Conservation (phyloP, 2,888 invertebrate genomes). For the Megamerina dolium region DNA sequence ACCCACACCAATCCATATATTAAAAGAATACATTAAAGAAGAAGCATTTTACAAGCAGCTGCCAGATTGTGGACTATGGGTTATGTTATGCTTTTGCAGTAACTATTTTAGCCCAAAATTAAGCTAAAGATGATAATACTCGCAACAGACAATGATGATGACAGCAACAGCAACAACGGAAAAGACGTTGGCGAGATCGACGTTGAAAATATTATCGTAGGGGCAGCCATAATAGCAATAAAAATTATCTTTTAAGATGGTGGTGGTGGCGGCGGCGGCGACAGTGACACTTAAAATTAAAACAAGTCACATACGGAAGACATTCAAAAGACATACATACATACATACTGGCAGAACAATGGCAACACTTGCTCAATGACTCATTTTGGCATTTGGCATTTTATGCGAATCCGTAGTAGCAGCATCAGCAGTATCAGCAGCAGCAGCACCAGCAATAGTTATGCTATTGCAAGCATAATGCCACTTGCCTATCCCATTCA, state of each 20-base stretch:
- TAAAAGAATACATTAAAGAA: too few species aligned
- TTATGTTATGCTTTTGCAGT: too few species aligned
- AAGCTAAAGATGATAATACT: not conserved
- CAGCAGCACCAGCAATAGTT: too few species aligned
- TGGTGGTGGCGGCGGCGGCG: too few species aligned
- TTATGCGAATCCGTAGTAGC: too few species aligned
- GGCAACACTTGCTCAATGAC: constrained; percentile 3
- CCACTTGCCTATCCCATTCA: too few species aligned
- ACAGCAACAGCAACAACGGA: not conserved
- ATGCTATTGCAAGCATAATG: too few species aligned
- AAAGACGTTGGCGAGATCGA: not conserved
- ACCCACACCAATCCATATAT: too few species aligned
- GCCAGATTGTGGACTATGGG: constrained; percentile 3
- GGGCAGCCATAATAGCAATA: constrained; percentile 23
- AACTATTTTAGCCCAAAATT: constrained; percentile 2
- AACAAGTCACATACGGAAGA: constrained; percentile 7
- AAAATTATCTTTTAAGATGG: constrained; percentile 33
- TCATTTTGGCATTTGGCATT: constrained; percentile 8
- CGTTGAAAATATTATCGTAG: not conserved
- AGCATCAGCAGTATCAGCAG: too few species aligned
- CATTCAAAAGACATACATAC: too few species aligned
- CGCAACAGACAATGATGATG: not conserved
- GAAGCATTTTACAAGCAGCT: not conserved
- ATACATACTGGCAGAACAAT: too few species aligned
- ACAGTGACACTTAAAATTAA: constrained; percentile 26